Conservation (phyloP, 2,888 invertebrate genomes). For the Amblyteles armatorius region DNA sequence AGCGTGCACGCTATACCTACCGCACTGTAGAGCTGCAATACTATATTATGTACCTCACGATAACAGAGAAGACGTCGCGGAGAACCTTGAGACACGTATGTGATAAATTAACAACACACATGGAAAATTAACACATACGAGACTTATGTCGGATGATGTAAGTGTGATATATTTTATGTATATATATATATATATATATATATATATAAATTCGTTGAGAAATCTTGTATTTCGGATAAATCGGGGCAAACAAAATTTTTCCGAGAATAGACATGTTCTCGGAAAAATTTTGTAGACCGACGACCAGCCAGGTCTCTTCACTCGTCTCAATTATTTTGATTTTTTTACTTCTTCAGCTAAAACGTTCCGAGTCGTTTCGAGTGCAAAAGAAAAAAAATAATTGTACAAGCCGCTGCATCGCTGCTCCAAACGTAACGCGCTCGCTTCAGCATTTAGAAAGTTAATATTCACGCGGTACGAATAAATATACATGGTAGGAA, state of each 20-base stretch:
- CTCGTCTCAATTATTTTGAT: not conserved
- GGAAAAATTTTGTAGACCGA: not conserved
- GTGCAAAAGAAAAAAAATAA: slow-evolving; percentile 21
- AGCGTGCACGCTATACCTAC: slow-evolving; percentile 55
- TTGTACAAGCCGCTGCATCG: slow-evolving; percentile 5
- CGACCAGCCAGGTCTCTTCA: not conserved
- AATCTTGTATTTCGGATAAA: not conserved
- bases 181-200: too few relatives aligned
- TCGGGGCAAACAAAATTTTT: not conserved
- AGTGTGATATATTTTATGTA: too few relatives aligned
- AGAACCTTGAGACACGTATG: slow-evolving; percentile 18
- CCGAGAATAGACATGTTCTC: not conserved
- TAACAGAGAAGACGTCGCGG: slow-evolving; percentile 44
- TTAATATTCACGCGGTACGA: slow-evolving; percentile 24
- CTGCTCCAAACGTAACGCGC: slow-evolving; percentile 1
- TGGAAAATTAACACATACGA: not conserved
- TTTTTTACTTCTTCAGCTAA: slow-evolving; percentile 1
- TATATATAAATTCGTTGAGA: not conserved
- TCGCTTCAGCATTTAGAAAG: not conserved
- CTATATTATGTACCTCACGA: slow-evolving; percentile 39
- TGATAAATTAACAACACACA: slow-evolving; percentile 21
- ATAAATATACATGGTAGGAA: slow-evolving; percentile 45
- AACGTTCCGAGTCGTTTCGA: not conserved
- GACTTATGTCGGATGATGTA: not conserved
- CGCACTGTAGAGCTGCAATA: slow-evolving; percentile 30